Base-by-base conservation (phyloP, 2,888 invertebrate genomes). In the Margaritifera margaritifera region DNA sequence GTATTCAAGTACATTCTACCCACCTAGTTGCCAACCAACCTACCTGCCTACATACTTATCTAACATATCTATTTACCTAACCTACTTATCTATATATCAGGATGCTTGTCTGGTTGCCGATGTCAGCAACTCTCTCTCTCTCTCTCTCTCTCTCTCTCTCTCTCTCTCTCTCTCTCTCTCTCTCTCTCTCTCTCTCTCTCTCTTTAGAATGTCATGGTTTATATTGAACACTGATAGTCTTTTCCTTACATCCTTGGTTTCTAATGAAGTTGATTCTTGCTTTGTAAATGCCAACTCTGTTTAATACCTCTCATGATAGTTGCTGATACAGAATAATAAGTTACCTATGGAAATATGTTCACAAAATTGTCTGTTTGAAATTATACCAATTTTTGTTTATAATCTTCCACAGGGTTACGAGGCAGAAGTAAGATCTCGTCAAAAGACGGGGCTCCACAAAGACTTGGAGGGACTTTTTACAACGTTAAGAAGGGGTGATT, bases 381-480 rank as follows among this genome's bases (percentile, higher is more conserved):
- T 42, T 42, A 15, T 42, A 42, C 3, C 42, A 42, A 57, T 1
- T n/a, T 15, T 4, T 67, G 22, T 42, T 50, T 51, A 27, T 60
- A 55, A 25, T 52, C 62, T 60, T n/a, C 59, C 70, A 20, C 60
- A 83, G 81, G 79, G 72, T 27, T 84, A 83, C 61, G 83, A 83
- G 61, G 76, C 77, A 1, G 84, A 84, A 59, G 83, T 81, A 11
- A 65, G 80, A 68, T 71, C 78, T 52, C 64, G 68, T 22, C 75
- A 65, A 19, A 67, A 64, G n/a, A 69, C 58, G 19, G 76, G 68
- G 1, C 70, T 83, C 25, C 64, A 72, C 52, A 77, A 75, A 24
- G 84, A 84, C 58, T 69, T 87, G 6, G 81, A 84, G 58, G 79
- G 80, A 22, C 68, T 84, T 65, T 85, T 87, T 67, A 81, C 80